These are phyloP conservation scores for Gambusia yucatana DNA, from an alignment of 2,797 vertebrate genomes.

Conservation along the genomic window DNA sequence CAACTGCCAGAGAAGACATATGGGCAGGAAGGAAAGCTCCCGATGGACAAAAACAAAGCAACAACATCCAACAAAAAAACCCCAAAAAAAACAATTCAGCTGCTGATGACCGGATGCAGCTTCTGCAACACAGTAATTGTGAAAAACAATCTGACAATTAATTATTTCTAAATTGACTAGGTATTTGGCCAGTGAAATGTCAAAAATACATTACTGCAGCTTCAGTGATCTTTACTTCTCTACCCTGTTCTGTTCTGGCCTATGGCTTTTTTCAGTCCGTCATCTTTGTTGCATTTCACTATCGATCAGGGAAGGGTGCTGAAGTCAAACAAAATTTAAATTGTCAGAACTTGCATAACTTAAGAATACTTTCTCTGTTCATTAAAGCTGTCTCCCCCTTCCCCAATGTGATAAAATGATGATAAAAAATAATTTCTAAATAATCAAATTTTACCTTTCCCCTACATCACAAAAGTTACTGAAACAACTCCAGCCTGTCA, in stretches of 20 bases:
- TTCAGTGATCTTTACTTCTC: not conserved
- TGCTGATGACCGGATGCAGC: slow-evolving; percentile 30
- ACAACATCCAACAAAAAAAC: not conserved
- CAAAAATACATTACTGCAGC: not conserved
- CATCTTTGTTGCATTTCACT: not conserved
- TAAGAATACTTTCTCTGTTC: not conserved
- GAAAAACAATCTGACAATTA: slow-evolving; percentile 13
- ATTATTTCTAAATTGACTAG: not conserved
- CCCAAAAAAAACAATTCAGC: slow-evolving; percentile 38
- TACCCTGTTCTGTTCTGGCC: not conserved
- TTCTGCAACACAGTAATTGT: slow-evolving; percentile 11
- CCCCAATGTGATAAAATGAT: too few species aligned
- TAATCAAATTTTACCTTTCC: not conserved
- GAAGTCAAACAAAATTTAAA: not conserved
- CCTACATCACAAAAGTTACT: not conserved
- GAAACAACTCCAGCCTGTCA: not conserved
- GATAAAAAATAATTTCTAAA: not conserved
- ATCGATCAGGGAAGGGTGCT: not conserved
- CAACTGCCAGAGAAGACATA: slow-evolving; percentile 60
- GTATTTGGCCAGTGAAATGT: not conserved
- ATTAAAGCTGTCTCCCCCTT: not conserved
- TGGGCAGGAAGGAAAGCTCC: slow-evolving; percentile 53
- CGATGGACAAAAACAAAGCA: slow-evolving; percentile 23
- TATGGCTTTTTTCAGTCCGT: not conserved
- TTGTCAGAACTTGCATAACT: not conserved